Evolutionary conservation across 2,888 invertebrate genomes (phyloP).

Genomic region (Laothoe populi): DNA sequence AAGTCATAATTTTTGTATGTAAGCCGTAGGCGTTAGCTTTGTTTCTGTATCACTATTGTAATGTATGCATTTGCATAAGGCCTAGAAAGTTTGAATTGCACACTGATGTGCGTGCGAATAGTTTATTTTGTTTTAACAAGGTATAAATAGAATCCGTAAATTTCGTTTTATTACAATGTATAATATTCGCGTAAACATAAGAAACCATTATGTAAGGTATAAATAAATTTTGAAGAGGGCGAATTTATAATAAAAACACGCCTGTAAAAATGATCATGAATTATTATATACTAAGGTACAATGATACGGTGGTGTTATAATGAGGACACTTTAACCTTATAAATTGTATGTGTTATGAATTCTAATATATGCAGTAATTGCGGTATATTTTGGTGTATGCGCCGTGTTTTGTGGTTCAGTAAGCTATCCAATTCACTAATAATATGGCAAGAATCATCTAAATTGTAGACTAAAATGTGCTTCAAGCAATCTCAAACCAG

Average conservation of each 20-base stretch:
- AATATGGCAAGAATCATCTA: background rate
- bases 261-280: background rate
- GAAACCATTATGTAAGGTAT: too few species aligned
- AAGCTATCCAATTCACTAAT: background rate
- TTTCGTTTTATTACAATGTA: too few species aligned
- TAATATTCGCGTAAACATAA: too few species aligned
- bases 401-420: background rate
- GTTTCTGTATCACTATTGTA: slow-evolving; percentile 16
- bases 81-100: slow-evolving; percentile 14
- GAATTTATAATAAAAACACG: background rate
- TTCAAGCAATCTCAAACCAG: background rate
- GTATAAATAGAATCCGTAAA: background rate
- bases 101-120: background rate
- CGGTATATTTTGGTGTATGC: background rate
- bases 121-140: background rate
- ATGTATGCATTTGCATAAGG: slow-evolving; percentile 18
- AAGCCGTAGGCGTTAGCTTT: slow-evolving; percentile 14
- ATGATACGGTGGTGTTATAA: too few species aligned
- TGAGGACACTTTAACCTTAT: background rate
- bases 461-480: background rate
- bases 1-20: background rate
- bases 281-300: too few species aligned
- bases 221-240: background rate
- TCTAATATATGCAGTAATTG: background rate
- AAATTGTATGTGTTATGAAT: background rate